phyloP scores from a whole-genome alignment of 2,888 invertebrate species.

The Hydraecia micacea region DNA sequence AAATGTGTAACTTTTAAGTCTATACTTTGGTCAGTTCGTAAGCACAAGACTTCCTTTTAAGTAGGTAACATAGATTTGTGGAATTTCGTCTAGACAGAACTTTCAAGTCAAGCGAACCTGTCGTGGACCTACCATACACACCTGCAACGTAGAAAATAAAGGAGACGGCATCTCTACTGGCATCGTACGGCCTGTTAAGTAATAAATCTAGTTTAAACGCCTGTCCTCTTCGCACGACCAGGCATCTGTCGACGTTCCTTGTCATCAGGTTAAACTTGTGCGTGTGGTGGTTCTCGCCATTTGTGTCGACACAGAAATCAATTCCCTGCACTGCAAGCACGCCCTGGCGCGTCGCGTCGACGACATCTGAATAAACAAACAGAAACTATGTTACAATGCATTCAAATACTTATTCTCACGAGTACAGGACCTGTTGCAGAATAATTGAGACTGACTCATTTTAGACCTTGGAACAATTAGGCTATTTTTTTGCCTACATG shows the following conservation, averaged over 20 bases:
- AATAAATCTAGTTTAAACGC: constrained; percentile 93
- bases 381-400: constrained; percentile 41
- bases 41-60: constrained; percentile 8
- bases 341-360: constrained; percentile 87
- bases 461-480: constrained; percentile 11
- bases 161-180: constrained; percentile 94
- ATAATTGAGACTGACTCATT: neutral
- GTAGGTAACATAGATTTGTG: constrained; percentile 7
- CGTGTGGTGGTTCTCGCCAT: constrained; percentile 95
- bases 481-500: neutral
- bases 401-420: constrained; percentile 1
- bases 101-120: constrained; percentile 5
- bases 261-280: constrained; percentile 94
- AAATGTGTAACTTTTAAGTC: neutral
- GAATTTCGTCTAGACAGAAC: neutral
- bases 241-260: constrained; percentile 89
- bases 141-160: constrained; percentile 95
- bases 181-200: constrained; percentile 94
- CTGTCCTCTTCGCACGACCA: constrained; percentile 96
- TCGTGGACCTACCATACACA: constrained; percentile 67
- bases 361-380: constrained; percentile 82
- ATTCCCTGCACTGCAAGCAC: constrained; percentile 93
- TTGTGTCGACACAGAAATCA: constrained; percentile 93
- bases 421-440: neutral
- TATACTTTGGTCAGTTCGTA: constrained; percentile 3